These are phyloP conservation scores for Autographa pulchrina DNA, from an alignment of 2,888 invertebrate species.

Conservation along the genomic window DNA sequence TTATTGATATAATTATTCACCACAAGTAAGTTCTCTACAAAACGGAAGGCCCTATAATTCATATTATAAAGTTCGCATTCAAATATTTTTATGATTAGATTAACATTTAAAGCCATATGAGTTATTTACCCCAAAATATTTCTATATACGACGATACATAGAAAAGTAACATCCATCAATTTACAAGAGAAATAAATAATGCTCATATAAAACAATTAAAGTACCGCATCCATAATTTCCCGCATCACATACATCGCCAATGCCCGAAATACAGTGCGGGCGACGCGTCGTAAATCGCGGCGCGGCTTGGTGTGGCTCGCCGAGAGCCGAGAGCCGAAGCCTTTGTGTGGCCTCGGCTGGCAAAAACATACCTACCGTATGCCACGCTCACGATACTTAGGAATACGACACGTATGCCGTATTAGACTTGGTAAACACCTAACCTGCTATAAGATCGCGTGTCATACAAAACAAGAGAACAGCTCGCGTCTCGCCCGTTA, in stretches of 20 bases:
- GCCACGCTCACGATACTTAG: constrained; percentile 26
- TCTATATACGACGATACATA: too few relatives aligned
- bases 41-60: too few relatives aligned
- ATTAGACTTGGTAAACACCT: constrained; percentile 42
- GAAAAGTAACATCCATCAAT: too few relatives aligned
- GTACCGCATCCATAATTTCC: constrained; percentile 70
- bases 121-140: too few relatives aligned
- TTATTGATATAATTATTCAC: too few relatives aligned
- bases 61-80: too few relatives aligned
- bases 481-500: too few relatives aligned
- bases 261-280: constrained; percentile 89
- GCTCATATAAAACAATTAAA: constrained; percentile 28
- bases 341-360: constrained; percentile 81
- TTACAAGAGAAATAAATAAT: neutral
- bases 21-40: too few relatives aligned
- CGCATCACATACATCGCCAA: constrained; percentile 72
- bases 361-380: constrained; percentile 68
- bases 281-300: constrained; percentile 90
- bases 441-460: constrained; percentile 11
- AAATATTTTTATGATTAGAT: too few relatives aligned
- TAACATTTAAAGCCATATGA: too few relatives aligned
- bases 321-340: constrained; percentile 67
- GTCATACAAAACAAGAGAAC: too few relatives aligned
- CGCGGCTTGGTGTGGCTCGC: constrained; percentile 76
- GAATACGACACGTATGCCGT: constrained; percentile 46